Conservation (phyloP, 2,113 vertebrate genomes). For the Tachysurus vachellii region DNA sequence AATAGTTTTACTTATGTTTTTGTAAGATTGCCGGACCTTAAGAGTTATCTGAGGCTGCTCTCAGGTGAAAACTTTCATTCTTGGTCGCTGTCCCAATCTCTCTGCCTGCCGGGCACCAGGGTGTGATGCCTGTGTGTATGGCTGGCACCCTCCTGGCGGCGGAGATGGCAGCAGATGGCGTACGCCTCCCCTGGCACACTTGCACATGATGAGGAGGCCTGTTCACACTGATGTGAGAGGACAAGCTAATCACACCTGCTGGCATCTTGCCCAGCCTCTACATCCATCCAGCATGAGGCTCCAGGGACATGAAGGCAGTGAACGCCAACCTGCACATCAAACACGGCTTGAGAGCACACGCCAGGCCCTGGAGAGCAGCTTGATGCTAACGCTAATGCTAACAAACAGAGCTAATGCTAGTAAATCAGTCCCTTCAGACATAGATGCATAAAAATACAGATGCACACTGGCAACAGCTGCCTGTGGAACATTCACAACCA, state of each 20-base stretch:
- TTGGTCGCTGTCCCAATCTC: conserved; percentile 3
- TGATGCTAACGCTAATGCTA: conserved; percentile 27
- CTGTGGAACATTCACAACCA: neutral
- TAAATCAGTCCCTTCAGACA: conserved; percentile 38
- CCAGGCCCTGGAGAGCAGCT: conserved; percentile 8
- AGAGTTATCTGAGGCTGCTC: neutral
- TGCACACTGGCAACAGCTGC: neutral
- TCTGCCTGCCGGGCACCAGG: conserved; percentile 24
- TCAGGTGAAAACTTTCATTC: conserved; percentile 13
- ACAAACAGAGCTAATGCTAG: conserved; percentile 35
- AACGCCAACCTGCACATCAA: conserved; percentile 27
- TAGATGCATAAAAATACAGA: too few relatives aligned
- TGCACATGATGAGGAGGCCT: conserved; percentile 55
- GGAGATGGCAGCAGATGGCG: conserved; percentile 55
- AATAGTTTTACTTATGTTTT: neutral
- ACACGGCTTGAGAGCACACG: neutral
- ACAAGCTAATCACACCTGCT: conserved; percentile 62
- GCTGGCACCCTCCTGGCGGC: conserved; percentile 32
- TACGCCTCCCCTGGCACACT: conserved; percentile 50
- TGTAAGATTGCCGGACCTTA: neutral
- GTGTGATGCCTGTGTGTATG: conserved; percentile 15
- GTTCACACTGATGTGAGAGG: conserved; percentile 59
- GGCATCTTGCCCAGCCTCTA: conserved; percentile 44
- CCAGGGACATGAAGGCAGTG: conserved; percentile 6
- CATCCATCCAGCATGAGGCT: conserved; percentile 27